phyloP scores from a whole-genome alignment of 2,113 vertebrate genomes.

The Leiothrix lutea region DNA sequence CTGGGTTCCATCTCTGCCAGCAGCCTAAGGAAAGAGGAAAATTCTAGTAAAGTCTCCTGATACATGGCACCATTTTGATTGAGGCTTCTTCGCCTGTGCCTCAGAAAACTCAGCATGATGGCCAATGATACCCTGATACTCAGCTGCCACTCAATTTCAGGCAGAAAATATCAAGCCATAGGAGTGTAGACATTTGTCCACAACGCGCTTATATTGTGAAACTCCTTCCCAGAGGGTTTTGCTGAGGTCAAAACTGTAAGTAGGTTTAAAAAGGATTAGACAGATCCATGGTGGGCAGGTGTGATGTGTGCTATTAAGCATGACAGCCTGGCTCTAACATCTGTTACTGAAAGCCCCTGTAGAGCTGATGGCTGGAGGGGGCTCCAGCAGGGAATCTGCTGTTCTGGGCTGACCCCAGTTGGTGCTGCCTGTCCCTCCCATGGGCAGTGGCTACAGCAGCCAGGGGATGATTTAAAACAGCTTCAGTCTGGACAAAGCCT shows the following conservation, averaged over 20 bases:
- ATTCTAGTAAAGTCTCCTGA: neutral
- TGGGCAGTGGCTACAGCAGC: neutral
- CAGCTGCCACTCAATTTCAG: neutral
- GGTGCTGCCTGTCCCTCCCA: neutral
- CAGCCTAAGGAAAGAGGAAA: neutral
- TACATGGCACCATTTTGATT: neutral
- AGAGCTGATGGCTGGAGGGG: neutral
- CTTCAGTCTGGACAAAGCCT: neutral
- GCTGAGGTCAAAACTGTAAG: neutral
- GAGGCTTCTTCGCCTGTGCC: neutral
- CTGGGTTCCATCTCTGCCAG: neutral
- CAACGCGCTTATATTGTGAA: neutral
- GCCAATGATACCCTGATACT: neutral
- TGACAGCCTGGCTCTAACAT: neutral
- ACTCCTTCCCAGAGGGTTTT: neutral
- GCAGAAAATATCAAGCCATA: neutral
- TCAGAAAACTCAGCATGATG: neutral
- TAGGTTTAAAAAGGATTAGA: slow-evolving; percentile 36
- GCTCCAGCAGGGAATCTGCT: neutral
- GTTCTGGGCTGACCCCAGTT: neutral
- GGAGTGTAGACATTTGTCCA: neutral
- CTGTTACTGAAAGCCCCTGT: neutral
- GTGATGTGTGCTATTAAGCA: neutral
- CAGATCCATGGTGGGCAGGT: neutral
- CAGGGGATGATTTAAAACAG: neutral